Percentiles rank a stretch among this genome's conserved stretches.
Evolutionary conservation across 2,888 invertebrate genomes (phyloP).

Genomic region (Aphidius colemani): DNA sequence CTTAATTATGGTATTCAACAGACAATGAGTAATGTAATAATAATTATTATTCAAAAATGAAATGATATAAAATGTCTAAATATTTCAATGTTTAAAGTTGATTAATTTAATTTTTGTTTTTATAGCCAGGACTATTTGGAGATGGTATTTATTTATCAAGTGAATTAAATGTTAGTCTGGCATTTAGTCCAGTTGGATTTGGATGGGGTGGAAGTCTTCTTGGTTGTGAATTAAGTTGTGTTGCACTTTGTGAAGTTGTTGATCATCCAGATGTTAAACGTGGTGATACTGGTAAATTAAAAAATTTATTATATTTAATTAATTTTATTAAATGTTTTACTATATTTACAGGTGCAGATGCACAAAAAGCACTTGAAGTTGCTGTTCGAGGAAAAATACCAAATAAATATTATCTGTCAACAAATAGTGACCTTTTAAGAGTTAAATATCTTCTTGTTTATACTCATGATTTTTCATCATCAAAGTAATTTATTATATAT

Average conservation of each 20-base stretch:
- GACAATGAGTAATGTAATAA: constrained; percentile 68
- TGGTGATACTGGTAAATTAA: constrained; percentile 48
- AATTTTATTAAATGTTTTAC: neutral
- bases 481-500: constrained; percentile 40
- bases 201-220: constrained; percentile 78
- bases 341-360: constrained; percentile 40
- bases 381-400: constrained; percentile 63
- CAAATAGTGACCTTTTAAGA: constrained; percentile 76
- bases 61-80: neutral
- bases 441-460: constrained; percentile 79
- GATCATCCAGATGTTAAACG: constrained; percentile 69
- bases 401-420: constrained; percentile 75
- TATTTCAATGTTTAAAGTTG: neutral
- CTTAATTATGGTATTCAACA: constrained; percentile 77
- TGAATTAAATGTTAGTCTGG: constrained; percentile 73
- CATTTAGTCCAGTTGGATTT: constrained; percentile 74
- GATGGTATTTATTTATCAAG: constrained; percentile 77
- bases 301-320: neutral
- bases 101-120: constrained; percentile 61
- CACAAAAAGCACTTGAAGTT: constrained; percentile 46
- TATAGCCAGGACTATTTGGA: constrained; percentile 63
- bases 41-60: neutral
- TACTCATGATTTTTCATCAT: constrained; percentile 49
- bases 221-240: constrained; percentile 76
- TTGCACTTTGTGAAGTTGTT: constrained; percentile 81